Conservation (phyloP, 2,113 vertebrate genomes). For the Gadus chalcogrammus region DNA sequence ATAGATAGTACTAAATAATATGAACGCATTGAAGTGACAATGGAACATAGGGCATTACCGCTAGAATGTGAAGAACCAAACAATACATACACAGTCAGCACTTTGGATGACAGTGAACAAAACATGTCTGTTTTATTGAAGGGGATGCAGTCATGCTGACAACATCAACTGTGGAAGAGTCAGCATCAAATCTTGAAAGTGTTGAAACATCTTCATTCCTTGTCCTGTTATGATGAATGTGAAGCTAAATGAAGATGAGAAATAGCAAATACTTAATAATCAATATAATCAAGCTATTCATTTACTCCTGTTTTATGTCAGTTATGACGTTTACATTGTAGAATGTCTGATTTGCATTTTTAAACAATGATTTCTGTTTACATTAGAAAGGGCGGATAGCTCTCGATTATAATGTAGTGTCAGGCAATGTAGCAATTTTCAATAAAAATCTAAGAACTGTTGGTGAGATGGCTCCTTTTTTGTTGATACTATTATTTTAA, state of each 20-base stretch:
- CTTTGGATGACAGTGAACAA: too few relatives aligned
- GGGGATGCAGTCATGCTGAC: conserved; percentile 33
- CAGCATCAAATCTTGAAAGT: conserved; percentile 2
- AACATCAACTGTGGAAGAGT: conserved; percentile 26
- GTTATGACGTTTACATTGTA: conserved; percentile 3
- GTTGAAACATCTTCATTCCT: conserved; percentile 11
- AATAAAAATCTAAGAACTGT: conserved; percentile 23
- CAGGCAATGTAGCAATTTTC: conserved; percentile 15
- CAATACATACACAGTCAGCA: too few relatives aligned
- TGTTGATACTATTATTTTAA: not conserved
- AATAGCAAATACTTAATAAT: not conserved
- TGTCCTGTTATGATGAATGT: conserved; percentile 33
- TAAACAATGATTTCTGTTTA: too few relatives aligned
- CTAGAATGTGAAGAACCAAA: too few relatives aligned
- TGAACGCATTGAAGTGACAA: too few relatives aligned
- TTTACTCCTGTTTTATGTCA: not conserved
- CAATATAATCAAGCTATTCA: not conserved
- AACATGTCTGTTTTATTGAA: too few relatives aligned
- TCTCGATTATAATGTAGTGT: not conserved
- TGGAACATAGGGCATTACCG: too few relatives aligned
- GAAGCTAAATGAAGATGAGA: conserved; percentile 2
- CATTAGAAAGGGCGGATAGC: too few relatives aligned
- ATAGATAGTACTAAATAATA: too few relatives aligned
- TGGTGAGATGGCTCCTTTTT: too few relatives aligned
- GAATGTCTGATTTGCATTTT: not conserved